Evolutionary conservation across 2,888 invertebrate genomes (phyloP), one percentile per base, ranked within the genome.

Genomic region (Macrosoma leucophasiata): DNA sequence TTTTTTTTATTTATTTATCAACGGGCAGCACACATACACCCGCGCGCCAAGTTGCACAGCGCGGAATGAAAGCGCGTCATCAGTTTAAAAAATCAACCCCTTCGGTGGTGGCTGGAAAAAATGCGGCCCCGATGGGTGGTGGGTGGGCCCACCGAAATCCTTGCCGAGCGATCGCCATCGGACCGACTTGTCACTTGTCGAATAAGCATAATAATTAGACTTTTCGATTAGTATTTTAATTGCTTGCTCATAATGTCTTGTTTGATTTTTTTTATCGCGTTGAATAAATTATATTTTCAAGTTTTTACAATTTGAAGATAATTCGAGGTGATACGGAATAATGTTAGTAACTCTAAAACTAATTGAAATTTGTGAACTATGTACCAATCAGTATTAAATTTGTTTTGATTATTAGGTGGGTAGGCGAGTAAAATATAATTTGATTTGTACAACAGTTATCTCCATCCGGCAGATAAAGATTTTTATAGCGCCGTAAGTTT

Each of bases 71-170:
- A 82, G 84, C 84, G 84, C 85, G 84, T 85, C 85, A 85, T 85
- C 85, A 84, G 84, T 84, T 85, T 85, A 84, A 85, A 85, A 85
- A 85, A 85, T 84, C 84, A 85, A 85, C 84, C 82, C 84, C 82
- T 79, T 84, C 58, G 62, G 66, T 72, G 81, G 77, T 70, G 77
- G 77, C 64, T 66, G 74, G 70, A 78, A 84, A 82, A 82, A 81
- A 74, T 67, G 72, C 69, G 70, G 69, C 72, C 72, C 70, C 52
- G 42, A 27, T 52, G 71, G 74, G 66, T 48, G 72, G 73, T 63
- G 79, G 78, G 75, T 60, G 77, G 69, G 57, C 66, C 70, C 71
- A 58, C 75, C 79, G 70, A 77, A 81, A 79, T 79, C 79, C 84
- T 79, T 77, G 78, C 79, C 79, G 75, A 78, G 77, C 78, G 76